Base-by-base conservation (phyloP, 2,888 invertebrate genomes). In the Cosmorhoe ocellata region DNA sequence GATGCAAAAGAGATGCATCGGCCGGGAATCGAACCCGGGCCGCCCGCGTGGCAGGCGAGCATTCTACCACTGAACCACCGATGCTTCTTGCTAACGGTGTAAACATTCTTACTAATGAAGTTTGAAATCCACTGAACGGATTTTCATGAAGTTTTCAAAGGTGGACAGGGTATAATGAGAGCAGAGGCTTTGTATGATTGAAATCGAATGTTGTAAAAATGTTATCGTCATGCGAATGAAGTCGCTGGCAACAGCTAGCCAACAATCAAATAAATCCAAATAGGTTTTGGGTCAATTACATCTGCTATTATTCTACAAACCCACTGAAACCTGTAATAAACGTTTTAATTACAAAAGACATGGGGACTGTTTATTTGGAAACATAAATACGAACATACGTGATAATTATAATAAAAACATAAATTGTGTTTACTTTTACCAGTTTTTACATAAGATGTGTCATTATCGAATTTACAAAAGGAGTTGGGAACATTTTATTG, bases 41-140 rank as follows among this genome's bases (percentile, higher is more conserved):
- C 90, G 90, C 90, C 90, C 90, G 90, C 90, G 90, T 90, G 90
- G 90, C 90, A 90, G 90, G 90, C 90, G 90, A 90, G 89, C 86
- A 86, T 86, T 86, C 85, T 86, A 86, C 86, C 86, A 86, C 86
- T 86, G 85, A 86, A 88, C 88, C 88, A 51, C 45, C 50, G 50
- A 50, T 50, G 43, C 50, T 39, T 32, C n/a, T n/a, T n/a, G n/a
- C n/a, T n/a, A n/a, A n/a, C n/a, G n/a, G n/a, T n/a, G n/a, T n/a
- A n/a, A n/a, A n/a, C n/a, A n/a, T n/a, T n/a, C n/a, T n/a, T n/a
- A n/a, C n/a, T n/a, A n/a, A n/a, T n/a, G n/a, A n/a, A n/a, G n/a
- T n/a, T n/a, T n/a, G n/a, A n/a, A n/a, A n/a, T n/a, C n/a, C n/a
- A n/a, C n/a, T n/a, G n/a, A n/a, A n/a, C n/a, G n/a, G n/a, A n/a